phyloP scores from a whole-genome alignment of 2,113 vertebrate species.

The Sprattus sprattus region DNA sequence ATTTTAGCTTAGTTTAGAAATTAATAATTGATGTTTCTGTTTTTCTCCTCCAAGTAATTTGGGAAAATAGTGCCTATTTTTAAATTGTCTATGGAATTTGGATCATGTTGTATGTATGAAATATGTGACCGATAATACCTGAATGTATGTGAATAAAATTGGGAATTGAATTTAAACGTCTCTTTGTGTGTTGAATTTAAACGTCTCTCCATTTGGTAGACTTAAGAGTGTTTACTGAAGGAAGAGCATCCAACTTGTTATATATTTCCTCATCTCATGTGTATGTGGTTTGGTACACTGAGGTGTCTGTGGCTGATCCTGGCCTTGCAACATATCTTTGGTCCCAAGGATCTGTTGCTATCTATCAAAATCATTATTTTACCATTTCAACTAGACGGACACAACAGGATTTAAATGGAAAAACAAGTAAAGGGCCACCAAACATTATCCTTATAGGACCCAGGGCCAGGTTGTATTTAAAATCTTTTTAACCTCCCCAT shows the following conservation, averaged over 20 bases:
- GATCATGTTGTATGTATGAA: neutral
- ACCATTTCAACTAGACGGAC: too few relatives aligned
- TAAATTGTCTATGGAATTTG: neutral
- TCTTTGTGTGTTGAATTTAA: too few relatives aligned
- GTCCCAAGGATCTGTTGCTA: too few relatives aligned
- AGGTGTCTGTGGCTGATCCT: neutral
- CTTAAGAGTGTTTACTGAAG: neutral
- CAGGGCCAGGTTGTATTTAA: too few relatives aligned
- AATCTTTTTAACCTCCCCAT: too few relatives aligned
- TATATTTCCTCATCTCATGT: neutral
- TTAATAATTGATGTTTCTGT: neutral
- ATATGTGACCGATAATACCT: neutral
- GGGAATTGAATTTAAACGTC: neutral
- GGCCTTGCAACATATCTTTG: too few relatives aligned
- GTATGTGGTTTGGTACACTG: neutral
- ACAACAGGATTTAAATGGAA: too few relatives aligned
- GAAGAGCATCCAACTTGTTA: neutral
- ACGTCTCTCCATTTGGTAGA: too few relatives aligned
- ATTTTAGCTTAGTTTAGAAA: neutral
- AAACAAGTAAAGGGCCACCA: too few relatives aligned
- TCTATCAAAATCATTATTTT: too few relatives aligned
- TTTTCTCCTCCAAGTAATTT: slow-evolving; percentile 6
- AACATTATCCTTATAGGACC: too few relatives aligned
- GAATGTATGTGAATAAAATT: slow-evolving; percentile 1
- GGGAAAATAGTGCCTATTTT: slow-evolving; percentile 2